Percentiles rank a stretch among this genome's conserved stretches.
These are phyloP conservation scores for Drosophila quinaria DNA, from an alignment of 2,888 invertebrate genomes.

Conservation along the genomic window DNA sequence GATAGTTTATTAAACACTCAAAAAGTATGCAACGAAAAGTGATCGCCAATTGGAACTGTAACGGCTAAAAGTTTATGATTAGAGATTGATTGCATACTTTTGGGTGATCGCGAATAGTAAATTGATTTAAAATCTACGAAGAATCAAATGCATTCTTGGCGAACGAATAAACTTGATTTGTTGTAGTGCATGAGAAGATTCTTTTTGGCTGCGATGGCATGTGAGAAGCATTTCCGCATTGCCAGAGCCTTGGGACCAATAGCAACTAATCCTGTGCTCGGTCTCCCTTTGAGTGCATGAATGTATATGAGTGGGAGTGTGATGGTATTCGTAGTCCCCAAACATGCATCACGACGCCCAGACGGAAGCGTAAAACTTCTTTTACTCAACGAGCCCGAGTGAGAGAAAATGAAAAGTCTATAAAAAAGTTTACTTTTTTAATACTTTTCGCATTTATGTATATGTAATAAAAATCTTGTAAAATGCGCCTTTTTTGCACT, in stretches of 20 bases:
- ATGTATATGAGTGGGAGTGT: not conserved
- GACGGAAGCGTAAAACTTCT: conserved; percentile 73
- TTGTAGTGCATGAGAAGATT: conserved; percentile 42
- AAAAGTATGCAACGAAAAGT: conserved; percentile 44
- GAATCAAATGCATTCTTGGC: not conserved
- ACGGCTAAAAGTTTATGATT: too few relatives aligned
- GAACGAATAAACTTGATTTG: conserved; percentile 22
- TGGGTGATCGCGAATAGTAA: conserved; percentile 24
- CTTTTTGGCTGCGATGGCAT: conserved; percentile 28
- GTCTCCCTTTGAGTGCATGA: conserved; percentile 6
- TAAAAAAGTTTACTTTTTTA: conserved; percentile 83
- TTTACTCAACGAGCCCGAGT: conserved; percentile 14
- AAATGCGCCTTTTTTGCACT: conserved; percentile 80
- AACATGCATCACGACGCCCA: conserved; percentile 79
- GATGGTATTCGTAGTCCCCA: conserved; percentile 45
- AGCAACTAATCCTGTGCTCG: conserved; percentile 27
- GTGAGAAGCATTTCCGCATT: conserved; percentile 44
- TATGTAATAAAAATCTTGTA: conserved; percentile 83
- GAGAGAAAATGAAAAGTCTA: conserved; percentile 67
- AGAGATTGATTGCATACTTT: conserved; percentile 43
- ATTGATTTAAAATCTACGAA: not conserved
- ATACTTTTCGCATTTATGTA: conserved; percentile 81
- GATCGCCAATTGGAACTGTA: not conserved
- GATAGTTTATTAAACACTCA: not conserved
- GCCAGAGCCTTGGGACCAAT: conserved; percentile 13